phyloP scores from a whole-genome alignment of 1,140 invertebrate genomes.

The Rhagoletis pomonella region DNA sequence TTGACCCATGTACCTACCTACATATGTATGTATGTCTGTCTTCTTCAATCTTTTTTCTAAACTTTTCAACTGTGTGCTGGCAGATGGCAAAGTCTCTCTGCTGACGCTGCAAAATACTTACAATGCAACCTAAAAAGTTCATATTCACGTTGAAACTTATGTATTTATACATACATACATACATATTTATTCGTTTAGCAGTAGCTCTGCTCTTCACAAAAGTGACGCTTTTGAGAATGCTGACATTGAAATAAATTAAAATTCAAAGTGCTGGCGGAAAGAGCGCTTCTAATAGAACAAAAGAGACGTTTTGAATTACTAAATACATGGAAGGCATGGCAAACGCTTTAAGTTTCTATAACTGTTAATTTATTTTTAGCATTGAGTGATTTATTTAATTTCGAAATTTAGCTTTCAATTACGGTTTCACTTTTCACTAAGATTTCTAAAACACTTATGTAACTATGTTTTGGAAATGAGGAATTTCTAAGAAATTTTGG shows the following conservation, averaged over 20 bases:
- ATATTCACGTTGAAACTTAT: neutral
- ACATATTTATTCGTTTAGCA: neutral
- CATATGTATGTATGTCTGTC: no score
- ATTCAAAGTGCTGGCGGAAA: neutral
- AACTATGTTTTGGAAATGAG: no score
- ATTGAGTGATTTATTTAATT: no score
- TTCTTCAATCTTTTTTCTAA: neutral
- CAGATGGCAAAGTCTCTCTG: neutral
- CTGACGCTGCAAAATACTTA: conserved; percentile 17
- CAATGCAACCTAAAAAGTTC: neutral
- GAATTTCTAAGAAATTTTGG: no score
- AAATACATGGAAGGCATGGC: neutral
- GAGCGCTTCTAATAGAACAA: neutral
- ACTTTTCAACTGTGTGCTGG: neutral
- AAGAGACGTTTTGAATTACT: neutral
- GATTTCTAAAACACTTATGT: no score
- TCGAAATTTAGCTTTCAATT: no score
- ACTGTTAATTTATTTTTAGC: neutral
- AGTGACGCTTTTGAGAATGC: conserved; percentile 9
- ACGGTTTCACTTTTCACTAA: no score
- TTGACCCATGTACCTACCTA: no score
- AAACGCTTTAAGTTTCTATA: neutral
- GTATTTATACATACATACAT: neutral
- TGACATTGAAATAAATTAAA: conserved; percentile 39
- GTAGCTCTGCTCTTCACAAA: neutral